phyloP scores from a whole-genome alignment of 1,140 invertebrate genomes.

The Phenacoccus solenopsis region DNA sequence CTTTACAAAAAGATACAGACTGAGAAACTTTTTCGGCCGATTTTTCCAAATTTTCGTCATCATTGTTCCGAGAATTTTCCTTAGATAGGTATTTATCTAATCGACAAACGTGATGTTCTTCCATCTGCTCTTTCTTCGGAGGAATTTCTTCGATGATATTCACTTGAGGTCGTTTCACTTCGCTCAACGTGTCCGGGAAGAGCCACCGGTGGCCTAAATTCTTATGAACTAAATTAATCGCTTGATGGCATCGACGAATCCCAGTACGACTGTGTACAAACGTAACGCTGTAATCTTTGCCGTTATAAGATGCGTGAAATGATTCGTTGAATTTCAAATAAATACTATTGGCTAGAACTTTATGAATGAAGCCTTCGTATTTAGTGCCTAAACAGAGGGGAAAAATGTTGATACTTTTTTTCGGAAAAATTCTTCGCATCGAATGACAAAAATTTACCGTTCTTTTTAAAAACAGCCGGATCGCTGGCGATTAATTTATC shows the following conservation, averaged over 20 bases:
- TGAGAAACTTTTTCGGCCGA: background rate
- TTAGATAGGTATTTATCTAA: too few relatives aligned
- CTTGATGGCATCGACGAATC: conserved; percentile 37
- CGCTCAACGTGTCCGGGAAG: conserved; percentile 33
- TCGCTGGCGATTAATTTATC: conserved; percentile 49
- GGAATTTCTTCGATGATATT: background rate
- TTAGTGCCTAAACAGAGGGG: conserved; percentile 23
- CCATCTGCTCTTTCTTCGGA: background rate
- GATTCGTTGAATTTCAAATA: conserved; percentile 55
- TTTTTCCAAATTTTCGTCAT: background rate
- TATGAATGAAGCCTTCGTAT: conserved; percentile 63
- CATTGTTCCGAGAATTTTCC: background rate
- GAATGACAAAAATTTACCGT: background rate
- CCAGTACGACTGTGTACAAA: conserved; percentile 37
- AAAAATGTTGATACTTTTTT: too few relatives aligned
- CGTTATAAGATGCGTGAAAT: conserved; percentile 55
- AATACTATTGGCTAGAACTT: conserved; percentile 49
- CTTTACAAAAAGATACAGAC: too few relatives aligned
- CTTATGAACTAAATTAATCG: conserved; percentile 31
- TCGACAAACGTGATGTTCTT: background rate
- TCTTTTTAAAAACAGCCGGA: conserved; percentile 26
- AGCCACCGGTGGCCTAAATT: conserved; percentile 33
- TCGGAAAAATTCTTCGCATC: too few relatives aligned
- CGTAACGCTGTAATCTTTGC: conserved; percentile 47
- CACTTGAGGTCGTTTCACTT: conserved; percentile 21